A percentile compares a stretch with the other conserved stretches of the same genome.
Evolutionary conservation across 2,113 vertebrate species (phyloP).

Genomic region (Coreoperca whiteheadi): DNA sequence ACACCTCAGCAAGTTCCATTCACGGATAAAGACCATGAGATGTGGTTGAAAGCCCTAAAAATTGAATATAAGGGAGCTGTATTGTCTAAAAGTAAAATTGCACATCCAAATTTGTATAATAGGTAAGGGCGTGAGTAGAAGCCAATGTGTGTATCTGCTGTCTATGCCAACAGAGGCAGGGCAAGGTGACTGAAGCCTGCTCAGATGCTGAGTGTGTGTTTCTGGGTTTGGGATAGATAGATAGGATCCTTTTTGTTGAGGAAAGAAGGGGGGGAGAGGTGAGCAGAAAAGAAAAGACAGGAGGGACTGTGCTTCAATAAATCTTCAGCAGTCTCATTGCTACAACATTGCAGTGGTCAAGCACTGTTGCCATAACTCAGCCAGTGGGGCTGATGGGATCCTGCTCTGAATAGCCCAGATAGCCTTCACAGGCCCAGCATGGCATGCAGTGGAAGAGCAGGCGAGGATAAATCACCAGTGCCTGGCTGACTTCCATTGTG

Average conservation of each 20-base stretch:
- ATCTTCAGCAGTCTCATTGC: slow-evolving; percentile 74
- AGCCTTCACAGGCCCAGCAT: slow-evolving; percentile 76
- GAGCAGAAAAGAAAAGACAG: slow-evolving; percentile 63
- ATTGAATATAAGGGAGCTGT: background rate
- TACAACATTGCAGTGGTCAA: slow-evolving; percentile 74
- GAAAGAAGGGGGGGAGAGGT: slow-evolving; percentile 45
- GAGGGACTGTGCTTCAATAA: slow-evolving; percentile 70
- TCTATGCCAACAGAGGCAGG: slow-evolving; percentile 11
- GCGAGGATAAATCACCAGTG: slow-evolving; percentile 69
- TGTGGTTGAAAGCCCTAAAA: background rate
- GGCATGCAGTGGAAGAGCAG: slow-evolving; percentile 45
- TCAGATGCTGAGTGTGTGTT: slow-evolving; percentile 65
- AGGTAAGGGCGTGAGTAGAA: too few species aligned
- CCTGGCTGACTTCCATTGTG: slow-evolving; percentile 43
- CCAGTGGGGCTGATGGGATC: slow-evolving; percentile 76
- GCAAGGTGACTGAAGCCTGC: slow-evolving; percentile 39
- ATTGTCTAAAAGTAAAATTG: background rate
- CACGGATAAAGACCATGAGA: background rate
- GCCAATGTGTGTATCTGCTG: background rate
- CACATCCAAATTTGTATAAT: background rate
- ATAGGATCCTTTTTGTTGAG: slow-evolving; percentile 51
- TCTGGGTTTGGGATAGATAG: slow-evolving; percentile 46
- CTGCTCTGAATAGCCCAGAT: slow-evolving; percentile 77
- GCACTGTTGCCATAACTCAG: slow-evolving; percentile 78
- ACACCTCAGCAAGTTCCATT: background rate